Base-by-base conservation (phyloP, 37 sponge, comb jelly and placozoan genomes). In the Crambe crambe region DNA sequence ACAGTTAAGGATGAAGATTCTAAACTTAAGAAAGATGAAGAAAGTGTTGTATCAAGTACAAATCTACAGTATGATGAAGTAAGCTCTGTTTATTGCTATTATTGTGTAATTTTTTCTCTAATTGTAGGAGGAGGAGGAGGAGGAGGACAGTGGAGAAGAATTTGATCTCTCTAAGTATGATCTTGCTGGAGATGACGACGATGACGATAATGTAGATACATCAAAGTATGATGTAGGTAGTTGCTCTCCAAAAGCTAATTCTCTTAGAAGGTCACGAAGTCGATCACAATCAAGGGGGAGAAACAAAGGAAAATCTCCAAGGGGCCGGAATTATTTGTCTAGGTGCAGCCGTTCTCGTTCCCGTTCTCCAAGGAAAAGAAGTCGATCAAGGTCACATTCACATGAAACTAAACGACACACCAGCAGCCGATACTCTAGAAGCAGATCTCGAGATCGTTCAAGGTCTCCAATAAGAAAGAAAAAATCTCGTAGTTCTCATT, bases 111-210 rank as follows among this genome's bases (percentile, higher is more conserved):
- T 25, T n/a, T 22, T 29, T 20, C 17, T 5, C 17, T 18, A 30
- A 25, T 81, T 88, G 23, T 78, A 83, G 17, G 89, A 68, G 5
- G 92, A 89, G n/a, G n/a, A 30, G 34, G 85, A 91, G 23, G 82
- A 83, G 17, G 89, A 68, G 5, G 92, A 89, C 27, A 78, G 83
- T 56, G 82, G 82, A 0, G 85, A 80, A 21, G 83, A 89, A 41
- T 80, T 72, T 0, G 95, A 94, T 60, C 71, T 87, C 63, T 89
- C 91, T 8, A 94, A 94, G 68, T 94, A 94, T 73, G 91, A 89
- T 26, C 81, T 94, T 15, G 79, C 60, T 25, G 85, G 70, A 21
- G 80, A 66, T 12, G 74, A 66, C 6, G 62, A 76, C 17, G 42
- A 44, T 17, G 75, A 36, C 20, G 71, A 43, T 12, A 44, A 73